Evolutionary conservation across 2,888 invertebrate species (phyloP).

Genomic region (Orthosia cruda): DNA sequence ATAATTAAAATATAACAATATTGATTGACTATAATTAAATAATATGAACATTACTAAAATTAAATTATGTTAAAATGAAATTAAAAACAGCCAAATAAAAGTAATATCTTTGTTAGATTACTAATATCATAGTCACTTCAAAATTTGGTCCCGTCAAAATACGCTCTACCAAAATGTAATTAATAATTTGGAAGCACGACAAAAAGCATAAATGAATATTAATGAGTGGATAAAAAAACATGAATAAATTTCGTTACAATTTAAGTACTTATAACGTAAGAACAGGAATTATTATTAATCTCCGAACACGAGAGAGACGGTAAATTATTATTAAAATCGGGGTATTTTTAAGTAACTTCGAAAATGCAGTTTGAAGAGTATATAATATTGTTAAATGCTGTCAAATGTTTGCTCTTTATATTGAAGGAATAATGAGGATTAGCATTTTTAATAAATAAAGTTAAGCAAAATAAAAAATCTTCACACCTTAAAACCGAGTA

Average conservation of each 20-base stretch:
- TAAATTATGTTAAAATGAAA: slow-evolving; percentile 8
- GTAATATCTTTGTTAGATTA: slow-evolving; percentile 34
- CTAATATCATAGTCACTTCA: slow-evolving; percentile 20
- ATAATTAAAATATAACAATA: slow-evolving; percentile 53
- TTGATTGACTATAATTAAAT: slow-evolving; percentile 34
- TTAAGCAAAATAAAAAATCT: background rate
- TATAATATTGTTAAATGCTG: background rate
- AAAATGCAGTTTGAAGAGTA: slow-evolving; percentile 23
- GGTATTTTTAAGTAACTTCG: slow-evolving; percentile 20
- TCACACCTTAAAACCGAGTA: background rate
- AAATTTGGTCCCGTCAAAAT: slow-evolving; percentile 51
- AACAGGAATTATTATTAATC: slow-evolving; percentile 12
- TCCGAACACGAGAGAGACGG: background rate
- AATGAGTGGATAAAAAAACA: slow-evolving; percentile 15
- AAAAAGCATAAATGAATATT: slow-evolving; percentile 9
- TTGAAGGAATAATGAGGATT: too few relatives aligned
- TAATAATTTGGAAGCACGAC: background rate
- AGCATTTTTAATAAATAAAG: background rate
- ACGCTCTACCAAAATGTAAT: slow-evolving; percentile 21
- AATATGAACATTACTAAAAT: slow-evolving; percentile 28
- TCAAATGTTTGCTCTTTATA: slow-evolving; percentile 1
- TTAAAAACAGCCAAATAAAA: slow-evolving; percentile 43
- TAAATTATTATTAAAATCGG: background rate
- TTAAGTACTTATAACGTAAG: slow-evolving; percentile 56
- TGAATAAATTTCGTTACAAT: slow-evolving; percentile 71